Base-by-base conservation (phyloP, 92 coral and sea anemone species). In the Umimayanthus kanabou region DNA sequence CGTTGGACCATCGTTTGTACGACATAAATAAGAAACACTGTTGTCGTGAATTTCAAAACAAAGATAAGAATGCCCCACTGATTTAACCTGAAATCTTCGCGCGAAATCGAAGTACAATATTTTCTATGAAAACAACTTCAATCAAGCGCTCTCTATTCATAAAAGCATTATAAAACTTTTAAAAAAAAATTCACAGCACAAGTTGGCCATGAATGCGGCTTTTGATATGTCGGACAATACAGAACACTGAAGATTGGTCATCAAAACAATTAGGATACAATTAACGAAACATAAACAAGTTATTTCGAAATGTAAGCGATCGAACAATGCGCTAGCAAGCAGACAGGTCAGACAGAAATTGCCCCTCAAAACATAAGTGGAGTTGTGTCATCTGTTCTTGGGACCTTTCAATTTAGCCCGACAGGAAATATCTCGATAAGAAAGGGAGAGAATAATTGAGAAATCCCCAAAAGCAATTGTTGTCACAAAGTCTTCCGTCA, bases 261-360 rank as follows among this genome's bases (percentile, higher is more conserved):
- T 71, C 77, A 49, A 69, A 26, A 70, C 87, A 83, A 83, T 83
- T 70, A 70, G 65, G 77, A 83, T 72, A 72, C 87, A 83, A 83
- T 83, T 83, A 83, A 70, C 43, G 47, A 82, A 83, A 83, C 42
- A 71, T 29, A 83, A 83, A 83, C 87, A 70, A 7, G 87, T 67
- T 83, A 69, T 83, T 83, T 70, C 67, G 79, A 69, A 81, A 69
- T 28, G 87, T 70, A 83, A 83, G 86, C 76, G 77, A 82, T 39
- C 65, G 86, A 82, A 82, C 86, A 82, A 82, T 82, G 45, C 61
- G 65, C n/a, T 9, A 43, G 22, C 10, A 58, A 82, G 39, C 16
- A 49, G 26, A 83, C 45, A 69, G 23, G 66, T 45, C 77, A 42
- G 85, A 45, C 11, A 23, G 42, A 70, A 49, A 83, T 7, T 26